These are phyloP conservation scores for Protodeltote pygarga DNA, from an alignment of 2,888 invertebrate species.

Conservation along the genomic window DNA sequence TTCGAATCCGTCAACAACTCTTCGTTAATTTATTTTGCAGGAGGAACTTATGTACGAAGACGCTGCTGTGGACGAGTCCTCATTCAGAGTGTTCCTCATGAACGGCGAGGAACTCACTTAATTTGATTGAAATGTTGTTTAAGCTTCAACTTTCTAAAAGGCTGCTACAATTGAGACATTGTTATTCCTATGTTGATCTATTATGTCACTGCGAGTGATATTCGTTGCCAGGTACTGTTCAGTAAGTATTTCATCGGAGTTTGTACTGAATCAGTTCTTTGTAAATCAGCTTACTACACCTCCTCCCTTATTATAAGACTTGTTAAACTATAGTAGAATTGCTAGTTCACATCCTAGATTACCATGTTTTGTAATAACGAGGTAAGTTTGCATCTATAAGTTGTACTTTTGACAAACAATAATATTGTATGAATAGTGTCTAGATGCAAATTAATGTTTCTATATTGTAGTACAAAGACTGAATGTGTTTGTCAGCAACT, in stretches of 20 bases:
- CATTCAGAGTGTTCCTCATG: slow-evolving; percentile 77
- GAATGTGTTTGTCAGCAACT: slow-evolving; percentile 52
- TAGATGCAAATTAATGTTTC: slow-evolving; percentile 11
- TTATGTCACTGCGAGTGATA: slow-evolving; percentile 55
- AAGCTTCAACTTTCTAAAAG: slow-evolving; percentile 5
- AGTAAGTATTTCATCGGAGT: slow-evolving; percentile 53
- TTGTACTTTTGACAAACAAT: background rate
- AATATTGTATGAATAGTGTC: background rate
- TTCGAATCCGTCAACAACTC: no score
- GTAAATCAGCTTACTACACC: slow-evolving; percentile 16
- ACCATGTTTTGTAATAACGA: no score
- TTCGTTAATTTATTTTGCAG: slow-evolving; percentile 60
- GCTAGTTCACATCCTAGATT: no score
- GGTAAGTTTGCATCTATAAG: slow-evolving; percentile 6
- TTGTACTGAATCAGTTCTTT: slow-evolving; percentile 50
- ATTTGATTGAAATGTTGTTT: slow-evolving; percentile 4
- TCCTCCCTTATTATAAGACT: no score
- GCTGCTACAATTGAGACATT: slow-evolving; percentile 40
- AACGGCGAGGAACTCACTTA: slow-evolving; percentile 72
- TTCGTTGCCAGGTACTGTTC: slow-evolving; percentile 49
- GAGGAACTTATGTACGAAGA: slow-evolving; percentile 83
- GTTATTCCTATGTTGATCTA: slow-evolving; percentile 41
- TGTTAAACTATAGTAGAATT: no score
- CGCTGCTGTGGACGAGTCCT: slow-evolving; percentile 75
- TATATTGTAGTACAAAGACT: slow-evolving; percentile 40